These are phyloP conservation scores for Cheilosia vernalis DNA, from an alignment of 2,888 invertebrate genomes.

Conservation along the genomic window DNA sequence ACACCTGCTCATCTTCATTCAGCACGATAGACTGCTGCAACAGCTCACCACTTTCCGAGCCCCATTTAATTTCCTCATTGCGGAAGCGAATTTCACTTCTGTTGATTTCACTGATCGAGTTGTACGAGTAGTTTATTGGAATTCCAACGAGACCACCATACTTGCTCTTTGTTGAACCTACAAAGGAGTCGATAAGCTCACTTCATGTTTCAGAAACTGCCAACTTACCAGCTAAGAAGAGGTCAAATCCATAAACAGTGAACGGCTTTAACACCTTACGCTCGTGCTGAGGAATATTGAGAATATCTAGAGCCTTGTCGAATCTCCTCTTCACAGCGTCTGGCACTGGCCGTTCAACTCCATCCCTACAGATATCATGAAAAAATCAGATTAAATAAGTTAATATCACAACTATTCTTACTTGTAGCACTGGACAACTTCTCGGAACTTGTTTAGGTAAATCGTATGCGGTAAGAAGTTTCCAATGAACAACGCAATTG, in stretches of 20 bases:
- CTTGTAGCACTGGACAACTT: conserved; percentile 87
- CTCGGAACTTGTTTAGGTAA: conserved; percentile 86
- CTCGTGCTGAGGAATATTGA: conserved; percentile 85
- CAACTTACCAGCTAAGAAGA: conserved; percentile 87
- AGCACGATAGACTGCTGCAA: conserved; percentile 88
- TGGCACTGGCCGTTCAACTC: conserved; percentile 85
- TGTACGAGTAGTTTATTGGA: conserved; percentile 88
- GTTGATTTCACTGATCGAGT: conserved; percentile 85
- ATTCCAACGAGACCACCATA: conserved; percentile 89
- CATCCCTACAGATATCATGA: conserved; percentile 84
- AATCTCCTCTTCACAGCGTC: conserved; percentile 84
- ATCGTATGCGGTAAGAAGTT: conserved; percentile 87
- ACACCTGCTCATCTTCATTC: conserved; percentile 91
- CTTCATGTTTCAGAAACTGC: conserved; percentile 38
- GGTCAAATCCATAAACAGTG: conserved; percentile 89
- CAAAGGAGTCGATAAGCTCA: not conserved
- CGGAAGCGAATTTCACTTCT: conserved; percentile 86
- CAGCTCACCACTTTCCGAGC: conserved; percentile 86
- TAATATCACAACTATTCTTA: conserved; percentile 78
- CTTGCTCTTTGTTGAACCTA: conserved; percentile 84
- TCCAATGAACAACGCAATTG: conserved; percentile 82
- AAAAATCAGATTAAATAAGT: not conserved
- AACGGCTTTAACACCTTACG: conserved; percentile 86
- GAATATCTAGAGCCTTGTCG: conserved; percentile 85
- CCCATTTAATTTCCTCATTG: conserved; percentile 87